These are phyloP conservation scores for Cantharis flavilabris DNA, from an alignment of 2,888 invertebrate genomes.

Conservation along the genomic window DNA sequence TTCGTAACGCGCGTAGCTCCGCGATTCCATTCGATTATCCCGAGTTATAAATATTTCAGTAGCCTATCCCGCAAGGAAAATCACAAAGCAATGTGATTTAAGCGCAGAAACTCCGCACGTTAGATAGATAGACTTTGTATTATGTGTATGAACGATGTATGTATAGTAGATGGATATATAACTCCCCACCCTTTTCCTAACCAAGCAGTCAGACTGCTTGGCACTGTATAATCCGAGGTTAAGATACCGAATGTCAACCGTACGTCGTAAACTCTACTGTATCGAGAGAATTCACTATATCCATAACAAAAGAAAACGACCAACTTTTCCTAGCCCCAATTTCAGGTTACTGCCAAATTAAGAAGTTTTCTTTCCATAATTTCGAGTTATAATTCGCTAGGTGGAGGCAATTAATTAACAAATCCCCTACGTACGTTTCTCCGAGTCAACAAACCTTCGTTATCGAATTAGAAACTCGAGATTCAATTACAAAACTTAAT, in stretches of 20 bases:
- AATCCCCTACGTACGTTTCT: not conserved
- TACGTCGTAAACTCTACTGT: not conserved
- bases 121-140: slow-evolving; percentile 28
- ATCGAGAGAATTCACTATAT: not conserved
- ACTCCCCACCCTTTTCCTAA: slow-evolving; percentile 21
- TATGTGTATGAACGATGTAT: slow-evolving; percentile 31
- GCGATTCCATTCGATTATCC: not conserved
- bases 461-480: not conserved
- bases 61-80: slow-evolving; percentile 18
- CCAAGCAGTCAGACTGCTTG: slow-evolving; percentile 38
- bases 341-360: not conserved
- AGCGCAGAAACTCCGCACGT: slow-evolving; percentile 32
- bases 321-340: not conserved
- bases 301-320: not conserved
- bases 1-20: not conserved
- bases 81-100: slow-evolving; percentile 25
- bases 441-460: not conserved
- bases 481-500: not conserved
- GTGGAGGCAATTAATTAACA: not conserved
- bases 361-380: not conserved
- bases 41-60: slow-evolving; percentile 8
- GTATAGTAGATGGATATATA: slow-evolving; percentile 31
- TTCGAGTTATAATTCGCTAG: not conserved
- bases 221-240: slow-evolving; percentile 32
- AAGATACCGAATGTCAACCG: slow-evolving; percentile 16